Conservation (phyloP, 2,113 vertebrate genomes). For the Salvelinus namaycush region DNA sequence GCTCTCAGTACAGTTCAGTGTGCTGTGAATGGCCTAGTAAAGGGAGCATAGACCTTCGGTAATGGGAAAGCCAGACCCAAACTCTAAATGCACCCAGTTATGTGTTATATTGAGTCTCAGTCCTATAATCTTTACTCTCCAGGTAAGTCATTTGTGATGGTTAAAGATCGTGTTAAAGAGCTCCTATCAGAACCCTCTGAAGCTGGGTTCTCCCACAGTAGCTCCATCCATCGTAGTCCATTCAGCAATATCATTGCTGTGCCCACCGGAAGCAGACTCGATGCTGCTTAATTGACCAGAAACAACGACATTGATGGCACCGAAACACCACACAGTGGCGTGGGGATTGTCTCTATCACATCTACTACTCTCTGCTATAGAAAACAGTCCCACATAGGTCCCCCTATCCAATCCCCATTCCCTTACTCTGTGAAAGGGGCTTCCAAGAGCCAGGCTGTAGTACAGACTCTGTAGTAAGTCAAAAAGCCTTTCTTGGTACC, state of each 20-base stretch:
- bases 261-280: slow-evolving; percentile 14
- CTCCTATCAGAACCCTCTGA: too few relatives aligned
- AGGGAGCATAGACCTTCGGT: not conserved
- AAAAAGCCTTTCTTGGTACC: slow-evolving; percentile 14
- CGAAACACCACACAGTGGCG: slow-evolving; percentile 10
- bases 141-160: too few relatives aligned
- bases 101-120: not conserved
- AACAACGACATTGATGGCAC: slow-evolving; percentile 27
- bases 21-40: not conserved
- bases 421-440: slow-evolving; percentile 16
- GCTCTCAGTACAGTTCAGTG: not conserved
- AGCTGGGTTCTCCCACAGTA: too few relatives aligned
- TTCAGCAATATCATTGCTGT: not conserved
- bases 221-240: not conserved
- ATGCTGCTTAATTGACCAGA: slow-evolving; percentile 39
- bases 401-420: not conserved
- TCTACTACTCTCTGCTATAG: slow-evolving; percentile 15
- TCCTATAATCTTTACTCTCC: too few relatives aligned
- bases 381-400: not conserved
- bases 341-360: slow-evolving; percentile 34
- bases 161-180: too few relatives aligned
- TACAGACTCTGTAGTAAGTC: not conserved
- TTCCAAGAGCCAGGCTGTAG: slow-evolving; percentile 13
- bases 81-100: not conserved
- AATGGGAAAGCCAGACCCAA: slow-evolving; percentile 5